Evolutionary conservation across 2,113 vertebrate genomes (phyloP).

Genomic region (Mirza zaza): DNA sequence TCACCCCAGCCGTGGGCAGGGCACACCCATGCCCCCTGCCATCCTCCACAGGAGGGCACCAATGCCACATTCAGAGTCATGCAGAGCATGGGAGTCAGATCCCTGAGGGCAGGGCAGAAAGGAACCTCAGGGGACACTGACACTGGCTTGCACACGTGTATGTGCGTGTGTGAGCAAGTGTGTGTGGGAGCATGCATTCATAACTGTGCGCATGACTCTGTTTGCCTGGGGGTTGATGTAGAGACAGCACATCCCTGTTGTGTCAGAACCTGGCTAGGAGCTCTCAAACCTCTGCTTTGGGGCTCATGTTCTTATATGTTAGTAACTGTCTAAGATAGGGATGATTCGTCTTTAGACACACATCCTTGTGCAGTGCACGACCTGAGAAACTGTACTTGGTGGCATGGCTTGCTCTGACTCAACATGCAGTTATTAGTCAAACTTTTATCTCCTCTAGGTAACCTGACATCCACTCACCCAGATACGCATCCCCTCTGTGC

Average conservation of each 20-base stretch:
- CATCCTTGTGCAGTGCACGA: neutral
- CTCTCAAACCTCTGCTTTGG: fast-evolving
- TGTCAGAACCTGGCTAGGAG: neutral
- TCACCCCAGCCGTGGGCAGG: neutral
- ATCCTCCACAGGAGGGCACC: too few species aligned
- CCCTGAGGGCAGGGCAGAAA: neutral
- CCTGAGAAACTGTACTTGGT: neutral
- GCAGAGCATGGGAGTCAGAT: neutral
- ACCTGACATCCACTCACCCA: neutral
- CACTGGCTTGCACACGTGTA: neutral
- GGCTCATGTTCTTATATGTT: neutral
- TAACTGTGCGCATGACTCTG: neutral
- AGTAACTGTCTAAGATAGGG: neutral
- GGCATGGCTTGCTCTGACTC: neutral
- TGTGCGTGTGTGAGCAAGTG: neutral
- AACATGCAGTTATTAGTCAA: neutral
- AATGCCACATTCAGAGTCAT: neutral
- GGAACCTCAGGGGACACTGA: neutral
- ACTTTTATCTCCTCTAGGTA: neutral
- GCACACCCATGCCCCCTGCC: neutral
- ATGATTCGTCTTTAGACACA: neutral
- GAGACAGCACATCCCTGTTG: neutral
- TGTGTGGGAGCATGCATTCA: fast-evolving
- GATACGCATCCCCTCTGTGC: neutral
- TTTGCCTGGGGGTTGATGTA: neutral